Evolutionary conservation across 2,797 vertebrate genomes (phyloP), one percentile per base, ranked within the genome.

Genomic region (Falco biarmicus): DNA sequence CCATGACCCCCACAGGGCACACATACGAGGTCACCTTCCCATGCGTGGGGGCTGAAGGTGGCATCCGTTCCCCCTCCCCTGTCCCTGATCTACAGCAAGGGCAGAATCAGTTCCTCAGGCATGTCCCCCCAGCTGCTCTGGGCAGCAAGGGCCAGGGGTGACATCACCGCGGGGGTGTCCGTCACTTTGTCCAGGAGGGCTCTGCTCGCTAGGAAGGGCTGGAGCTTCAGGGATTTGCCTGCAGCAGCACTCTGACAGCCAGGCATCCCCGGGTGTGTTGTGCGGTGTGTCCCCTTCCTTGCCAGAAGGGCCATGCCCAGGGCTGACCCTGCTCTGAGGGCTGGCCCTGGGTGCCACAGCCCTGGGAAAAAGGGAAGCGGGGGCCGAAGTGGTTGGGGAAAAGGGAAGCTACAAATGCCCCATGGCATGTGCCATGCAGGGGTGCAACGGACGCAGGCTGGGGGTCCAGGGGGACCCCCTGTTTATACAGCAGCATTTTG

Each of bases 21-120:
- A 41, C 9, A 29, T 4, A 15, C 8, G 50, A 34, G 7, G 16
- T 29, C 57, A 29, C n/a, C 28, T 59, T 83, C 15, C 45, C 83
- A 63, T 3, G 2, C 1, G 0, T 2, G 7, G 6, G 3, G 6
- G 17, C 10, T 47, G 25, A 15, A 65, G 29, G 19, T 31, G 32
- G 28, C 2, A 0, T 8, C 4, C 8, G 41, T 61, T 8, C 20
- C 19, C 13, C 10, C 12, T 25, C 10, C n/a, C 11, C 64, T 7
- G 11, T 25, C 28, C 15, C 54, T 39, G 15, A 56, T 48, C 37
- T 4, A 11, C 51, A 78, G 50, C 0, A 9, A 54, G 39, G 31
- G 34, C 64, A 84, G 45, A 29, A 84, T 6, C 13, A 5, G 26
- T 20, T 84, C 37, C 25, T 22, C 39, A 54, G 19, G 29, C 50